Conservation (phyloP, 2,113 vertebrate genomes). For the Irena cyanogastra region DNA sequence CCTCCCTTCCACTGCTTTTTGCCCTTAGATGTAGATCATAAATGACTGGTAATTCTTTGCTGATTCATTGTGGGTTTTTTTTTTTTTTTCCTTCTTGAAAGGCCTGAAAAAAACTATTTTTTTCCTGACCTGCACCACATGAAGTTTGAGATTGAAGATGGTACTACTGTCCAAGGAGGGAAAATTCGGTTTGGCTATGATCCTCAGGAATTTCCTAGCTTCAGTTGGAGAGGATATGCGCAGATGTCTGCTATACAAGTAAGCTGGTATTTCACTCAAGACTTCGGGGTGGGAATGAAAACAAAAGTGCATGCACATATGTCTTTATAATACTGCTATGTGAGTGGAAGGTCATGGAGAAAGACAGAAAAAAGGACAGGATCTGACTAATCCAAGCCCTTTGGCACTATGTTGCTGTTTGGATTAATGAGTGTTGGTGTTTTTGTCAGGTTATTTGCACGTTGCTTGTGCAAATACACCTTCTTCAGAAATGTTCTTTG, state of each 20-base stretch:
- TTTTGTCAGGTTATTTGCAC: background rate
- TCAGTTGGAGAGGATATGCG: slow-evolving; percentile 92
- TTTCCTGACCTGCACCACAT: slow-evolving; percentile 90
- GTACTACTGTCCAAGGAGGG: slow-evolving; percentile 72
- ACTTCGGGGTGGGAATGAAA: background rate
- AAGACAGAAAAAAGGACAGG: background rate
- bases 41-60: background rate
- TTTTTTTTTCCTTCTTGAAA: slow-evolving; percentile 47
- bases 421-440: background rate
- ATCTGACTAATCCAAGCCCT: background rate
- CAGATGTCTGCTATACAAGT: slow-evolving; percentile 86
- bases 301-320: background rate
- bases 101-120: slow-evolving; percentile 80
- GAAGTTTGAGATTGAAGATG: slow-evolving; percentile 89
- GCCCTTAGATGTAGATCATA: background rate
- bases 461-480: background rate
- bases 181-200: slow-evolving; percentile 83
- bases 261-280: background rate
- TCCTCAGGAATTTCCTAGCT: slow-evolving; percentile 81
- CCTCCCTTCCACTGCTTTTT: background rate
- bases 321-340: background rate
- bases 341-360: background rate
- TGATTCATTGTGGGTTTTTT: background rate
- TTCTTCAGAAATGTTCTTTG: background rate
- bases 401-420: background rate